Base-by-base conservation (phyloP, 2,888 invertebrate genomes). In the Volucella zonaria region DNA sequence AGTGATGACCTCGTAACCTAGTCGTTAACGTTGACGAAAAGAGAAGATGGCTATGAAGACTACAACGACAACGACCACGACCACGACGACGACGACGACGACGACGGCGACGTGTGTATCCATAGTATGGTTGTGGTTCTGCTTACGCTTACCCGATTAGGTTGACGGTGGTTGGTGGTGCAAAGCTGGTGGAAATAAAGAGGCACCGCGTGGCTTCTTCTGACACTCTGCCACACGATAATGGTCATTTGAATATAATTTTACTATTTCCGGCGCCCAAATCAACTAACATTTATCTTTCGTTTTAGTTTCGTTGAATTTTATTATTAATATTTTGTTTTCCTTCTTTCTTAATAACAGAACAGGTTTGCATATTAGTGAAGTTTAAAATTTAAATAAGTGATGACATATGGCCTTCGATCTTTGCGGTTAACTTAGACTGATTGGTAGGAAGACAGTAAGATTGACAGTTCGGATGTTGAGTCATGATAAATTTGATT, bases 1-100 rank as follows among this genome's bases (percentile, higher is more conserved):
- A 80, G 12, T 80, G 80, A 61, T 83, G 83, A 80, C 83, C 83
- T 83, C 83, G 80, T 83, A 83, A 83, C 83, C 83, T 71, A 83
- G 83, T 83, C 80, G 80, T 80, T 75, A 76, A 83, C 59, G 79
- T 70, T 68, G 59, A 74, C 82, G 71, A 68, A 78, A 75, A 81
- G 68, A 75, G 70, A 83, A 62, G 79, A 79, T 68, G 59, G 64
- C 52, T 61, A 38, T 38, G 68, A 67, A 78, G 78, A 68, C 73
- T 14, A 42, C 23, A 18, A 47, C 62, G 74, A 62, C 67, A 62
- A 73, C 38, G 58, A 58, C 58, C 14, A 38, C 58, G 52, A 52
- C n/a, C n/a, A n/a, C n/a, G 78, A 68, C 73, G 18, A 42, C 23
- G 14, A 47, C 62, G 74, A 62, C 67, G 62, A 73, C 38, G 58